Evolutionary conservation across 2,888 invertebrate species (phyloP).

Genomic region (Calliscelio sp.): DNA sequence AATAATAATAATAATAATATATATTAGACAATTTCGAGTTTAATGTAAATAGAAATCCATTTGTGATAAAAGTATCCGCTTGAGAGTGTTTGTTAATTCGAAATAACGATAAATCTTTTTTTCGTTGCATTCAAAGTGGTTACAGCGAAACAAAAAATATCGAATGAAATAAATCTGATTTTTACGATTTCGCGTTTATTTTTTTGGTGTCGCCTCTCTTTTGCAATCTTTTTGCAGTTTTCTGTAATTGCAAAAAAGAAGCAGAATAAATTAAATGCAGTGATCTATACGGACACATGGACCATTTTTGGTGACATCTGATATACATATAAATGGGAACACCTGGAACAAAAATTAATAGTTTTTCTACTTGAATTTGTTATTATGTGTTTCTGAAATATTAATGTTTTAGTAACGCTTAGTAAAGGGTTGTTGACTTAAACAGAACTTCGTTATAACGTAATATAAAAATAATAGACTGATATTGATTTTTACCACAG

Average conservation of each 20-base stretch:
- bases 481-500: no score
- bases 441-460: no score
- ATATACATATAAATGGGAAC: no score
- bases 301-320: no score
- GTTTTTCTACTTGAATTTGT: no score
- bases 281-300: background rate
- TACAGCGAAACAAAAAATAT: constrained; percentile 12
- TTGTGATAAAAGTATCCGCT: background rate
- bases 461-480: no score
- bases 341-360: no score
- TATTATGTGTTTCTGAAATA: no score
- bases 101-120: constrained; percentile 14
- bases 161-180: constrained; percentile 19
- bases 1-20: no score
- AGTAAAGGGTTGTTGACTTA: no score
- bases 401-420: no score
- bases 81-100: background rate
- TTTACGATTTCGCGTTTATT: constrained; percentile 16
- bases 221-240: background rate
- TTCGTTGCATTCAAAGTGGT: constrained; percentile 3
- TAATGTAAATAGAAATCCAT: background rate
- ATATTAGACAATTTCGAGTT: no score
- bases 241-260: background rate
- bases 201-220: background rate
- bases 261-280: background rate